Percentiles rank a stretch among this genome's conserved stretches.
Conservation (phyloP, 2,113 vertebrate species). For the Vulpes vulpes region DNA sequence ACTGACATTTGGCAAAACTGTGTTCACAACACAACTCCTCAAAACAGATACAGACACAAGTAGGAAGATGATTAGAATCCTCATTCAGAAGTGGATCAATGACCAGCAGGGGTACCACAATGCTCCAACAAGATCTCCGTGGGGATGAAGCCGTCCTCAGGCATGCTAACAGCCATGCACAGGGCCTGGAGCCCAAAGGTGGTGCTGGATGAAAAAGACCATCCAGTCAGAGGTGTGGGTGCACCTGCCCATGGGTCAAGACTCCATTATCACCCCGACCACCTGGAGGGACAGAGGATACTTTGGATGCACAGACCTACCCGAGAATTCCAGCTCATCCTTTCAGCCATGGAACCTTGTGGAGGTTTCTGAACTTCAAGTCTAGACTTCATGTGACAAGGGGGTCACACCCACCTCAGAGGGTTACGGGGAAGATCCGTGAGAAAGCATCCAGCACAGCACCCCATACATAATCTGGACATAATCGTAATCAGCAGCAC, state of each 20-base stretch:
- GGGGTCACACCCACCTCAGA: background rate
- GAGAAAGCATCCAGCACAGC: rapidly evolving
- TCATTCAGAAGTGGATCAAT: rapidly evolving
- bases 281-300: too few species aligned
- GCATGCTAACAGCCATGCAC: too few species aligned
- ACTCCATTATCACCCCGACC: rapidly evolving
- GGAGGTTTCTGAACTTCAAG: background rate
- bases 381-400: background rate
- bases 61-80: too few species aligned
- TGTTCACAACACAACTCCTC: too few species aligned
- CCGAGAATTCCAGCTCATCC: background rate
- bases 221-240: rapidly evolving
- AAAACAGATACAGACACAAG: background rate
- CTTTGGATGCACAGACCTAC: background rate
- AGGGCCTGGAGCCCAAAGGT: background rate
- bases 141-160: background rate
- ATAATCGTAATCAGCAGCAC: rapidly evolving
- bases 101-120: rapidly evolving
- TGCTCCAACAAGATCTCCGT: rapidly evolving
- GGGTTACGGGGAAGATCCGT: rapidly evolving
- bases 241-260: rapidly evolving
- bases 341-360: background rate
- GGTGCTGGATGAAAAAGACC: rapidly evolving
- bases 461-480: background rate
- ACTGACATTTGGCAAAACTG: rapidly evolving